Conservation (phyloP, 2,113 vertebrate species). For the Muntiacus muntjak region DNA sequence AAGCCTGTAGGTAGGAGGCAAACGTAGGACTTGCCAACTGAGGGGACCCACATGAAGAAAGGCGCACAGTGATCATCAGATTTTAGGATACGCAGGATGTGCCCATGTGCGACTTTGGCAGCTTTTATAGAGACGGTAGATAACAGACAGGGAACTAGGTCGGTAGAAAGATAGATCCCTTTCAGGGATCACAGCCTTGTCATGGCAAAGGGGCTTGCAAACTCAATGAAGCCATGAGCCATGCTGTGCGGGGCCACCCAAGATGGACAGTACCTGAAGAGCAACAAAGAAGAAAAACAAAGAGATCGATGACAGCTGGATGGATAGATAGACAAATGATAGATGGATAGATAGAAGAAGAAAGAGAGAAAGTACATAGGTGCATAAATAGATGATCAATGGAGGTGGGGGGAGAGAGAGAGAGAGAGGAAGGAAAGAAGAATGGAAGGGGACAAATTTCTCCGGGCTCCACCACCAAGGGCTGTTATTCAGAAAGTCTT, state of each 20-base stretch:
- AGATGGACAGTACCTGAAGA: neutral
- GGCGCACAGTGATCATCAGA: neutral
- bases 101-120: neutral
- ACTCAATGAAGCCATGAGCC: neutral
- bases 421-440: neutral
- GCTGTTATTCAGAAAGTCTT: neutral
- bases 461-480: neutral
- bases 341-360: neutral
- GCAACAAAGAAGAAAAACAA: neutral
- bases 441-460: neutral
- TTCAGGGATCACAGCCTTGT: neutral
- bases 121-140: neutral
- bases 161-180: neutral
- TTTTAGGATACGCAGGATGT: neutral
- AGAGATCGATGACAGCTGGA: neutral
- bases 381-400: neutral
- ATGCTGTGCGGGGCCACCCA: neutral
- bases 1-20: neutral
- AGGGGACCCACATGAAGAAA: neutral
- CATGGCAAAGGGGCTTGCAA: neutral
- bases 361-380: neutral
- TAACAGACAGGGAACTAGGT: neutral
- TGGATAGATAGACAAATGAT: too few species aligned
- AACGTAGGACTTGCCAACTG: neutral
- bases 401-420: neutral